Evolutionary conservation across 37 sponge, comb jelly and placozoan genomes (phyloP).

Genomic region (Trichoplax adhaerens): DNA sequence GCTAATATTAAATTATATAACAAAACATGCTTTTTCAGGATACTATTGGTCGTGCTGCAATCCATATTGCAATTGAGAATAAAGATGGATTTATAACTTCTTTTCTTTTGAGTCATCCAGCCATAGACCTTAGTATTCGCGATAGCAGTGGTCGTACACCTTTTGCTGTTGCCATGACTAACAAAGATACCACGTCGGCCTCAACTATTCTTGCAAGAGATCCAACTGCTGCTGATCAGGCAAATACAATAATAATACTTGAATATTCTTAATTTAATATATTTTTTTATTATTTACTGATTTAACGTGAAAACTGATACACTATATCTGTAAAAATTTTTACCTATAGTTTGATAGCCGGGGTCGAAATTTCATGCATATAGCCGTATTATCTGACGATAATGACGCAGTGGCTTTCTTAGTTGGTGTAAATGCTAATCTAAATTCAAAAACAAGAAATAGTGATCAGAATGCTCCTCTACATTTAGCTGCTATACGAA

Average conservation of each 20-base stretch:
- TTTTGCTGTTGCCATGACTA: constrained; percentile 65
- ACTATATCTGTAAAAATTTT: not conserved
- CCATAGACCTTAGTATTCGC: constrained; percentile 48
- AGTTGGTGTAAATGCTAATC: constrained; percentile 59
- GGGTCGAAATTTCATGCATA: constrained; percentile 74
- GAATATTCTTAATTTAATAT: too few relatives aligned
- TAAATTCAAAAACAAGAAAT: constrained; percentile 64
- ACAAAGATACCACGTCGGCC: constrained; percentile 61
- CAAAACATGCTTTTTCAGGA: constrained; percentile 27
- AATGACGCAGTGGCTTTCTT: constrained; percentile 70
- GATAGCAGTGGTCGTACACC: constrained; percentile 57
- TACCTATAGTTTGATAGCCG: constrained; percentile 38
- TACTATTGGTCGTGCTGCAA: constrained; percentile 39
- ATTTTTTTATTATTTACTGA: too few relatives aligned
- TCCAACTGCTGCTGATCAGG: constrained; percentile 55
- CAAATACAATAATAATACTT: too few relatives aligned
- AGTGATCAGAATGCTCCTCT: constrained; percentile 53
- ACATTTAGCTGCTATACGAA: constrained; percentile 69
- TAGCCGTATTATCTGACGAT: constrained; percentile 55
- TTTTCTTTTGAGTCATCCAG: constrained; percentile 59
- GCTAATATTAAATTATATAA: too few relatives aligned
- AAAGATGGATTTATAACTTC: constrained; percentile 46
- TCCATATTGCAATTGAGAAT: constrained; percentile 69
- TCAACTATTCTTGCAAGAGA: constrained; percentile 58
- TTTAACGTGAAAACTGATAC: too few relatives aligned